Percentiles rank a stretch among this genome's conserved stretches.
Evolutionary conservation across 2,888 invertebrate genomes (phyloP).

Genomic region (Mayetiola destructor): DNA sequence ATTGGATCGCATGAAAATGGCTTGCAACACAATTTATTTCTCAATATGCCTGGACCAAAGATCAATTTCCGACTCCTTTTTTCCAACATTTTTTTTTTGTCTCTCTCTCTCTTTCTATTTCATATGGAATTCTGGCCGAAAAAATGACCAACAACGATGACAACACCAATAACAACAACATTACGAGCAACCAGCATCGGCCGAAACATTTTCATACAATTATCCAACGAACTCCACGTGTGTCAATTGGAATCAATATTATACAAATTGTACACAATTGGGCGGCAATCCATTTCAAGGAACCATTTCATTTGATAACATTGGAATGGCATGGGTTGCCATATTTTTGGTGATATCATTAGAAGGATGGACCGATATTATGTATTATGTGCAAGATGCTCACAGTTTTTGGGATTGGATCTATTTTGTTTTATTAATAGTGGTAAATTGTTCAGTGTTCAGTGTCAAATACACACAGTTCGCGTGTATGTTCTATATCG

Average conservation of each 20-base stretch:
- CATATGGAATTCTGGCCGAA: slow-evolving; percentile 1
- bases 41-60: too few relatives aligned
- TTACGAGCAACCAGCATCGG: slow-evolving; percentile 22
- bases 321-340: slow-evolving; percentile 99
- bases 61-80: too few relatives aligned
- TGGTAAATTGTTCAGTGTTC: slow-evolving; percentile 54
- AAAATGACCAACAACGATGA: background rate
- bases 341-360: slow-evolving; percentile 98
- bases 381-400: slow-evolving; percentile 97
- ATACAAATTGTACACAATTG: slow-evolving; percentile 82
- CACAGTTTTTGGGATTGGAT: slow-evolving; percentile 99
- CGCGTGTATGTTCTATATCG: background rate
- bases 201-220: slow-evolving; percentile 38
- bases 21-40: background rate
- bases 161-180: background rate
- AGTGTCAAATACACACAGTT: background rate
- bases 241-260: slow-evolving; percentile 98
- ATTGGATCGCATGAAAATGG: background rate
- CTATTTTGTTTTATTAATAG: slow-evolving; percentile 96
- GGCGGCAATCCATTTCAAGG: slow-evolving; percentile 97
- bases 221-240: slow-evolving; percentile 61
- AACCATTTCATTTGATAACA: slow-evolving; percentile 98
- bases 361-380: slow-evolving; percentile 99
- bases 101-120: too few relatives aligned
- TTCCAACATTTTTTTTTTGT: background rate